A percentile compares a stretch with the other conserved stretches of the same genome.
phyloP scores from a whole-genome alignment of 2,888 invertebrate species.

The Clepsis dumicolana region DNA sequence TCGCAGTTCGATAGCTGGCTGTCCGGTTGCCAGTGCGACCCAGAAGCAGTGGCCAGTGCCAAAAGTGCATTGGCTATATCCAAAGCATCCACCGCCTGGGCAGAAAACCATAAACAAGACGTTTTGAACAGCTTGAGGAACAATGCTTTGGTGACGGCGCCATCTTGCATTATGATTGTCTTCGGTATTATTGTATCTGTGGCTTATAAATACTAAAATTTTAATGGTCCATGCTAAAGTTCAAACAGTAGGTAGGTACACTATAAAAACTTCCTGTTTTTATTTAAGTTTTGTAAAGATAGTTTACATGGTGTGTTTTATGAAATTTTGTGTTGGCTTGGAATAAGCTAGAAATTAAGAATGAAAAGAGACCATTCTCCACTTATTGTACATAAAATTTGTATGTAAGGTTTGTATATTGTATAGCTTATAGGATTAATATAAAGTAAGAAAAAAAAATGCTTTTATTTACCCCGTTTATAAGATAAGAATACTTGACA shows the following conservation, averaged over 20 bases:
- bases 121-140: constrained; percentile 60
- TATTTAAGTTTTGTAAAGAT: constrained; percentile 26
- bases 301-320: constrained; percentile 34
- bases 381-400: constrained; percentile 49
- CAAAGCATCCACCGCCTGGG: constrained; percentile 61
- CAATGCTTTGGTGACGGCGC: constrained; percentile 49
- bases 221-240: too few relatives aligned
- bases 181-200: constrained; percentile 4
- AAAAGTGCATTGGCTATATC: constrained; percentile 52
- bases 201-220: neutral
- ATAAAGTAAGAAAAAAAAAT: neutral
- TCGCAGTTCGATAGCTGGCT: constrained; percentile 72
- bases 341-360: constrained; percentile 9
- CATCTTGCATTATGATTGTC: constrained; percentile 54
- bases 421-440: neutral
- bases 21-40: constrained; percentile 63
- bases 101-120: constrained; percentile 60
- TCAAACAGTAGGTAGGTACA: too few relatives aligned
- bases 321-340: constrained; percentile 9
- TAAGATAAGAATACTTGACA: too few relatives aligned
- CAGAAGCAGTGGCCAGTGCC: constrained; percentile 54
- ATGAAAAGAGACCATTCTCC: constrained; percentile 59
- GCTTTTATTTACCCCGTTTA: neutral
- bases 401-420: neutral
- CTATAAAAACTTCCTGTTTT: too few relatives aligned